phyloP scores from a whole-genome alignment of 37 sponge, comb jelly and placozoan genomes.

The Aphrocallistes beatrix region DNA sequence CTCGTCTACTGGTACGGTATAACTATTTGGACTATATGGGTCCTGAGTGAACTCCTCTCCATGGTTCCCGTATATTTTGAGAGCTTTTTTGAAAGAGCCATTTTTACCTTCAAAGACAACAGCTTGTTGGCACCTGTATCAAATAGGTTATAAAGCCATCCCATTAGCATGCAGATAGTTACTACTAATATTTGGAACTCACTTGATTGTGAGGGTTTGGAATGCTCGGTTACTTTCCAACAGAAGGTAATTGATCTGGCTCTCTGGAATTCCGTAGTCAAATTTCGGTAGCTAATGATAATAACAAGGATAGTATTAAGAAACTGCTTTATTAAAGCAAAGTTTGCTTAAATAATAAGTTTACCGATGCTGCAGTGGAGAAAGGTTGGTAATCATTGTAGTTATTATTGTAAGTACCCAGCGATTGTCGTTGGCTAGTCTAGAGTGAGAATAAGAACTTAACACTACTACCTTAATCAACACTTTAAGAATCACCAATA shows the following conservation, averaged over 20 bases:
- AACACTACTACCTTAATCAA: no score
- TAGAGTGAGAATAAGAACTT: no score
- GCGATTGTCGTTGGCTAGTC: no score
- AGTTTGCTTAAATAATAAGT: no score
- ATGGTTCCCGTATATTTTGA: not conserved
- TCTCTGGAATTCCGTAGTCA: not conserved
- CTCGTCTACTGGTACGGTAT: not conserved
- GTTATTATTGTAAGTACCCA: no score
- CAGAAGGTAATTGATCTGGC: conserved; percentile 5
- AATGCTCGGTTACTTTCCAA: not conserved
- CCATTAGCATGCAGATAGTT: no score
- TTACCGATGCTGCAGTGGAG: no score
- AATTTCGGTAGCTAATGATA: not conserved
- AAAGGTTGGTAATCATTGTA: no score
- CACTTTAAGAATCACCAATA: no score
- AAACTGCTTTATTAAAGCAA: no score
- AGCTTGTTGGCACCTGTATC: not conserved
- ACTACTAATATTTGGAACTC: no score
- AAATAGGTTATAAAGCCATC: not conserved
- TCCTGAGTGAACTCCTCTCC: not conserved
- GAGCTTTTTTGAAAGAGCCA: not conserved
- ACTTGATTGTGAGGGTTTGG: not conserved
- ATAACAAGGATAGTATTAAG: no score
- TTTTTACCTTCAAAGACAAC: not conserved
- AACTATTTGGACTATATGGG: not conserved